These are phyloP conservation scores for Phocoena sinus DNA, from an alignment of 2,113 vertebrate genomes.

Conservation along the genomic window DNA sequence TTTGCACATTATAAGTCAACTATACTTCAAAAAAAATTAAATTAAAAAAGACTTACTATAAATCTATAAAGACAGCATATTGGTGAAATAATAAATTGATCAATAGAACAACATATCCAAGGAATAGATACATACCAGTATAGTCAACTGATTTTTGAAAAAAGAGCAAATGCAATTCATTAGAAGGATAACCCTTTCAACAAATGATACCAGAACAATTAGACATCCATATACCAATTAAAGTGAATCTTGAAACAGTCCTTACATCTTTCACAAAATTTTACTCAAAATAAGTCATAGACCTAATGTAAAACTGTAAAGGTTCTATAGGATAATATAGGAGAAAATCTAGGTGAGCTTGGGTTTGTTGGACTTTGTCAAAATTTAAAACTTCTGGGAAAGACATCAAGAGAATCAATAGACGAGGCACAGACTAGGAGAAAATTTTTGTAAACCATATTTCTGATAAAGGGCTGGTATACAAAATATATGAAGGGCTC, in stretches of 20 bases:
- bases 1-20: too few species aligned
- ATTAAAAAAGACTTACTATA: background rate
- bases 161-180: background rate
- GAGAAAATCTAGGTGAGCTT: background rate
- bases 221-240: background rate
- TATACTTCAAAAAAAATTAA: too few species aligned
- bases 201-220: background rate
- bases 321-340: background rate
- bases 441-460: background rate
- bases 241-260: background rate
- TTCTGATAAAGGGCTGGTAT: background rate
- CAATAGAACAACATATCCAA: background rate
- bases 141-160: background rate
- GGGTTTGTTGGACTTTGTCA: background rate
- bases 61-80: background rate
- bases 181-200: background rate
- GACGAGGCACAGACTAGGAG: background rate
- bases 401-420: background rate
- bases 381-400: background rate
- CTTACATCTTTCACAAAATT: background rate
- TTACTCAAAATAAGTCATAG: background rate
- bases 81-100: background rate
- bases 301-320: background rate
- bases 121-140: background rate
- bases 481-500: background rate